Evolutionary conservation across 2,797 vertebrate genomes (phyloP).

Genomic region (Tiaroga cobitis): DNA sequence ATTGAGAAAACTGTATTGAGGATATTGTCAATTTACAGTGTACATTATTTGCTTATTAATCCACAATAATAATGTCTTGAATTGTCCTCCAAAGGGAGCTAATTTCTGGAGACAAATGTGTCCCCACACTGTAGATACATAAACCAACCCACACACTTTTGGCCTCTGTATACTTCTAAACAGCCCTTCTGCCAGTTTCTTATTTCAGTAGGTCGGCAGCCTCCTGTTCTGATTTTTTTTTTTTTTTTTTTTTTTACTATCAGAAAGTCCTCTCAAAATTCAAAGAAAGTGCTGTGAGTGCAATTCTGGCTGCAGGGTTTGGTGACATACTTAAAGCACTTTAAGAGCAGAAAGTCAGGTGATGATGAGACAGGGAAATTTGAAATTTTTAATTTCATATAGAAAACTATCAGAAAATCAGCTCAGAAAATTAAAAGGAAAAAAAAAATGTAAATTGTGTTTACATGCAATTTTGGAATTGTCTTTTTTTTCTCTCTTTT

Average conservation of each 20-base stretch:
- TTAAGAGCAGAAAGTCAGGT: background rate
- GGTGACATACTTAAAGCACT: background rate
- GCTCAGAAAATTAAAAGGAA: background rate
- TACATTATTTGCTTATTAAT: background rate
- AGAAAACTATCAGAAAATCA: background rate
- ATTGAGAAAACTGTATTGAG: background rate
- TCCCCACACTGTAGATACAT: background rate
- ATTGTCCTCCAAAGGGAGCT: background rate
- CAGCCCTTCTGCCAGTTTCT: background rate
- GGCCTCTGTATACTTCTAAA: background rate
- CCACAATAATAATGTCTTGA: background rate
- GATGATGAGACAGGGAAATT: background rate
- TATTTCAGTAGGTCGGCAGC: background rate
- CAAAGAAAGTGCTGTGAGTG: background rate
- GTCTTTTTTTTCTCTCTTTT: background rate
- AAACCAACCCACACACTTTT: background rate
- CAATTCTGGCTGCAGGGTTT: background rate
- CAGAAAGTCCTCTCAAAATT: conserved; percentile 2
- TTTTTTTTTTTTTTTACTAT: background rate
- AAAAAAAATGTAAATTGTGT: no score
- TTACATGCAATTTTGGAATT: no score
- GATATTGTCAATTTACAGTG: background rate
- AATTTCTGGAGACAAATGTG: background rate
- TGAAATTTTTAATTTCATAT: background rate
- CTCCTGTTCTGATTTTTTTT: background rate